Base-by-base conservation (phyloP, 2,113 vertebrate genomes). In the Siniperca chuatsi region DNA sequence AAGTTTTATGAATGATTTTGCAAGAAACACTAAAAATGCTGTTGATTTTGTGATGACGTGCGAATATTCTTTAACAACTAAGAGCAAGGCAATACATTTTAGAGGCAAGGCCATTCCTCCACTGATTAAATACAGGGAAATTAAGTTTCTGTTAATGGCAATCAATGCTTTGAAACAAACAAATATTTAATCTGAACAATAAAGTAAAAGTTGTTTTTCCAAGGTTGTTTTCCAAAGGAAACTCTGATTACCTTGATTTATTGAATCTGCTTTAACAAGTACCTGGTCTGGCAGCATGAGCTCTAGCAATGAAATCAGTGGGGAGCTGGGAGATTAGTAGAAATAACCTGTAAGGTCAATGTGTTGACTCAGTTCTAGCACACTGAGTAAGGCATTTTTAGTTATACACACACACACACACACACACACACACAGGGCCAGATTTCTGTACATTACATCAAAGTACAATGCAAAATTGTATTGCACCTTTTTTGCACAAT, bases 301-400 rank as follows among this genome's bases (percentile, higher is more conserved):
- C 42, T 23, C 29, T 48, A 75, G 64, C 16, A 33, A 64, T 60
- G 15, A 82, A 75, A 68, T 2, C 57, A 84, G n/a, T 57, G 1
- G 54, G 37, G 69, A 76, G 67, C n/a, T 54, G 25, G n/a, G 72
- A 69, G 62, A 66, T 68, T 61, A 57, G 75, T 74, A 77, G 75
- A 82, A 90, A 79, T 57, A 57, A 18, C 50, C 37, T 75, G n/a
- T 60, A 20, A 86, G 69, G 71, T 69, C 69, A 81, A 40, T 79
- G 42, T 75, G 61, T 67, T 65, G 40, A 83, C 48, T 67, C 74
- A 72, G 48, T 61, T 76, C 46, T 11, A 67, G 25, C 61, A 25
- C 4, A 18, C 69, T 57, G 50, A 35, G 8, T n/a, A 71, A 15
- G 21, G 65, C 11, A 58, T 58, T 84, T 73, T 58, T 20, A 20